Conservation (phyloP, 2,113 vertebrate species). For the Gymnarchus niloticus region DNA sequence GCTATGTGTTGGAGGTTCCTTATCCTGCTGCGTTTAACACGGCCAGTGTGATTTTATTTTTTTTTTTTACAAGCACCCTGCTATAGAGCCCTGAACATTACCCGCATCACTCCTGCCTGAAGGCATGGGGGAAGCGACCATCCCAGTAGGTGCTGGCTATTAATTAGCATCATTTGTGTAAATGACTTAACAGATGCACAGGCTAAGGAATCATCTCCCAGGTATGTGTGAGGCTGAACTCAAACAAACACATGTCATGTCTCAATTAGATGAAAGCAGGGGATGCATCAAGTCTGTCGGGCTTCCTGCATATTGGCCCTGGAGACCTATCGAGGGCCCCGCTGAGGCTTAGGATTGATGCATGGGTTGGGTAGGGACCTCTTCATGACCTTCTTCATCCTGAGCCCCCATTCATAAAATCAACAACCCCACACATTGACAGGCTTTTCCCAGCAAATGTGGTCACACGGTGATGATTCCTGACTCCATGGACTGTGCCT, state of each 20-base stretch:
- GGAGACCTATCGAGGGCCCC: neutral
- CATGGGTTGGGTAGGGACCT: neutral
- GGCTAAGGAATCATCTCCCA: neutral
- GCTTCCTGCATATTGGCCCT: neutral
- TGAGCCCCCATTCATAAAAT: neutral
- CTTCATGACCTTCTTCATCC: neutral
- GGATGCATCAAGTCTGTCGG: neutral
- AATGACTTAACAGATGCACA: constrained; percentile 18
- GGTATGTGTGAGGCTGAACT: constrained; percentile 11
- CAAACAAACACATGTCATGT: constrained; percentile 7
- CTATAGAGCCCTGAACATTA: neutral
- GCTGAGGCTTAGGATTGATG: neutral
- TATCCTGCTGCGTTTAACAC: neutral
- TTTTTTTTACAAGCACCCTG: neutral
- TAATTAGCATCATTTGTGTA: constrained; percentile 19
- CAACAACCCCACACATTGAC: neutral
- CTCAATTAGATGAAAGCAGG: constrained; percentile 13
- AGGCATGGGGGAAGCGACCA: neutral
- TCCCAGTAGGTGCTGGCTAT: constrained; percentile 9
- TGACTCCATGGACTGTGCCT: neutral
- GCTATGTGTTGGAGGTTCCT: neutral
- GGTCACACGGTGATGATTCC: neutral
- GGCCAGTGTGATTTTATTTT: neutral
- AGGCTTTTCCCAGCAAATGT: neutral
- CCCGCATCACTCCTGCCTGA: neutral